A percentile compares a stretch with the other conserved stretches of the same genome.
Evolutionary conservation across 2,113 vertebrate genomes (phyloP).

Genomic region (Engystomops pustulosus): DNA sequence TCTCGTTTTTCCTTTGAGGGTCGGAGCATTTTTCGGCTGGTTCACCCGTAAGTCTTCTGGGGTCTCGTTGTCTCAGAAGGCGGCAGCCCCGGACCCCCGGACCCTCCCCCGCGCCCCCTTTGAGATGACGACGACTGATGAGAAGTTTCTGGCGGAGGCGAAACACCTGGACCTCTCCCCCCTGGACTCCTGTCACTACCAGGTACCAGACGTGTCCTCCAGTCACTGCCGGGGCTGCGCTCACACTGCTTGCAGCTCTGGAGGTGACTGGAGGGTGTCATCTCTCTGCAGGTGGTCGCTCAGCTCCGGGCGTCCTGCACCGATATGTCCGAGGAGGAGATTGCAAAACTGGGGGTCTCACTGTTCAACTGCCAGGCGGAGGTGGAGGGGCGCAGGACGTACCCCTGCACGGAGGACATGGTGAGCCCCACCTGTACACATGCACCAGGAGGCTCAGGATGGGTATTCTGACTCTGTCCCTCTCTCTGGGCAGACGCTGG

Average conservation of each 20-base stretch:
- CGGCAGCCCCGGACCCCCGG: neutral
- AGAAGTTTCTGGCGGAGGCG: conserved; percentile 71
- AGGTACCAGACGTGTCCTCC: conserved; percentile 58
- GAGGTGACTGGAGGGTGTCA: neutral
- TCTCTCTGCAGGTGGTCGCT: conserved; percentile 68
- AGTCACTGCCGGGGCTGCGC: neutral
- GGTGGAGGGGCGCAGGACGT: conserved; percentile 69
- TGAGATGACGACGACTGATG: conserved; percentile 68
- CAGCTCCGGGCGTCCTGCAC: conserved; percentile 70
- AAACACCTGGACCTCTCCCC: conserved; percentile 67
- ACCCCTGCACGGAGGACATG: conserved; percentile 72
- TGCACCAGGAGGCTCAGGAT: neutral
- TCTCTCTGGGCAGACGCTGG: conserved; percentile 69
- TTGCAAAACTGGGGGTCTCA: conserved; percentile 75
- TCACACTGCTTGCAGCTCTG: neutral
- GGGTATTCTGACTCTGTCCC: neutral
- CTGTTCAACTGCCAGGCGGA: conserved; percentile 79
- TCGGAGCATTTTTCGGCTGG: conserved; percentile 41
- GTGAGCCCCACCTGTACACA: conserved; percentile 60
- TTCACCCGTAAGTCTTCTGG: conserved; percentile 14
- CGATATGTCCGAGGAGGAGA: conserved; percentile 75
- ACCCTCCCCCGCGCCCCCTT: conserved; percentile 55
- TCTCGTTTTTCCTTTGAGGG: rapidly evolving
- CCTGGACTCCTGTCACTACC: conserved; percentile 67
- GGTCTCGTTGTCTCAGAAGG: neutral